Evolutionary conservation across 1,140 invertebrate genomes (phyloP).

Genomic region (Conus betulinus): DNA sequence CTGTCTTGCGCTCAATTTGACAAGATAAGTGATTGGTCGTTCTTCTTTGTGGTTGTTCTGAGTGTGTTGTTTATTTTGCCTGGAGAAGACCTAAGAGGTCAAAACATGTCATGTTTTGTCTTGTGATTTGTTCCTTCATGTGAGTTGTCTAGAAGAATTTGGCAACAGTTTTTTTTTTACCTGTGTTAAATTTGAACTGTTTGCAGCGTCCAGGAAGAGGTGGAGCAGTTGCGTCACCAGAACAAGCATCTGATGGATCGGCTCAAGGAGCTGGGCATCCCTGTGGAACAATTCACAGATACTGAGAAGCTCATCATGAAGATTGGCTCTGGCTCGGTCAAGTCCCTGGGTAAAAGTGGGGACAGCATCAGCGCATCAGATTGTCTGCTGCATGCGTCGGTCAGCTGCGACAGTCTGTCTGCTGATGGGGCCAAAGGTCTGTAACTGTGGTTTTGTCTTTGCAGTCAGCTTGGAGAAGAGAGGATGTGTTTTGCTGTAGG

Average conservation of each 20-base stretch:
- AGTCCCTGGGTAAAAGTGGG: slow-evolving; percentile 39
- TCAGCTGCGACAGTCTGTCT: slow-evolving; percentile 68
- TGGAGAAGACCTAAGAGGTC: too few relatives aligned
- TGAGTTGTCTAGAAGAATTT: too few relatives aligned
- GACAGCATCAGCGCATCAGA: slow-evolving; percentile 44
- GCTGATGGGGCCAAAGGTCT: slow-evolving; percentile 55
- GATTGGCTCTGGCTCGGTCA: slow-evolving; percentile 39
- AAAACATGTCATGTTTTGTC: too few relatives aligned
- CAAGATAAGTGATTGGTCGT: too few relatives aligned
- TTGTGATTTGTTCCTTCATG: too few relatives aligned
- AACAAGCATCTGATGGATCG: slow-evolving; percentile 70
- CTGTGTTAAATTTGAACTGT: too few relatives aligned
- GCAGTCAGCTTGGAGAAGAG: too few relatives aligned
- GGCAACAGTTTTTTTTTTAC: too few relatives aligned
- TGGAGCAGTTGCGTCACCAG: slow-evolving; percentile 67
- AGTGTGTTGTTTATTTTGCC: too few relatives aligned
- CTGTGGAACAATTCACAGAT: slow-evolving; percentile 72
- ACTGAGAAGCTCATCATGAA: slow-evolving; percentile 70
- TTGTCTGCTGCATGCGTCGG: slow-evolving; percentile 55
- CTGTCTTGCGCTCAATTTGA: too few relatives aligned
- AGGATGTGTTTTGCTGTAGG: too few relatives aligned
- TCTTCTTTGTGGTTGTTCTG: too few relatives aligned
- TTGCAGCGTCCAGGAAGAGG: slow-evolving; percentile 57
- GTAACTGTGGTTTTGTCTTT: not conserved
- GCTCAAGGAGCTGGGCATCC: slow-evolving; percentile 70